Evolutionary conservation across 2,888 invertebrate species (phyloP).

Genomic region (Tortrix viridana): DNA sequence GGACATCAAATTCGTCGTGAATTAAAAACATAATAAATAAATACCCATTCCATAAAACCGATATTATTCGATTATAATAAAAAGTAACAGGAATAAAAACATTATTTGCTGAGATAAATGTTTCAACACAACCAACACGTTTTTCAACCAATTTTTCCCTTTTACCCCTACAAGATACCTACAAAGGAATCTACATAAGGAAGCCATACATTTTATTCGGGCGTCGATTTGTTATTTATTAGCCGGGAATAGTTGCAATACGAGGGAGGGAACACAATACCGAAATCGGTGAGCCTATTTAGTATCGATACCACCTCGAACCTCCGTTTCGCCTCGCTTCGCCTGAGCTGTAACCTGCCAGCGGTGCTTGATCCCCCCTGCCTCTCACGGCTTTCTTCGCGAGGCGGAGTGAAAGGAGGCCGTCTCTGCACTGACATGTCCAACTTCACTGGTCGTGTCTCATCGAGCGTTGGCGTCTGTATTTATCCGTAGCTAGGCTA

Average conservation of each 20-base stretch:
- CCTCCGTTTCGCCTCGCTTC: slow-evolving; percentile 69
- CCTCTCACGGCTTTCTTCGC: slow-evolving; percentile 52
- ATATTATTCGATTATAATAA: neutral
- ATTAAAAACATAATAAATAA: neutral
- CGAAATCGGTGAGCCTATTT: slow-evolving; percentile 79
- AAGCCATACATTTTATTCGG: slow-evolving; percentile 79
- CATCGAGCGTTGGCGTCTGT: slow-evolving; percentile 64
- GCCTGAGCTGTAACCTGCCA: slow-evolving; percentile 60
- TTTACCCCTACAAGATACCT: slow-evolving; percentile 52
- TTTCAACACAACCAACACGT: slow-evolving; percentile 31
- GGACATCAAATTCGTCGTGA: neutral
- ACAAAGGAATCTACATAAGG: slow-evolving; percentile 67
- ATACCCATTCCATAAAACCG: too few species aligned
- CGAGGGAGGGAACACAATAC: slow-evolving; percentile 75
- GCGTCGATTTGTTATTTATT: slow-evolving; percentile 84
- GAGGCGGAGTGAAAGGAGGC: slow-evolving; percentile 50
- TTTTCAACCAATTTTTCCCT: slow-evolving; percentile 48
- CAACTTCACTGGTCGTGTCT: slow-evolving; percentile 56
- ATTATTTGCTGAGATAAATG: slow-evolving; percentile 28
- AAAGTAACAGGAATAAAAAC: neutral
- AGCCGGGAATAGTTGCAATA: slow-evolving; percentile 81
- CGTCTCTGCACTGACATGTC: slow-evolving; percentile 59
- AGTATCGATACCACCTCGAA: slow-evolving; percentile 73
- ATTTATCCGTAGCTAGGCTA: slow-evolving; percentile 74
- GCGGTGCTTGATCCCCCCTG: slow-evolving; percentile 60